Evolutionary conservation across 1,140 invertebrate species (phyloP), one percentile per base, ranked within the genome.

Genomic region (Cyphomyrmex costatus): DNA sequence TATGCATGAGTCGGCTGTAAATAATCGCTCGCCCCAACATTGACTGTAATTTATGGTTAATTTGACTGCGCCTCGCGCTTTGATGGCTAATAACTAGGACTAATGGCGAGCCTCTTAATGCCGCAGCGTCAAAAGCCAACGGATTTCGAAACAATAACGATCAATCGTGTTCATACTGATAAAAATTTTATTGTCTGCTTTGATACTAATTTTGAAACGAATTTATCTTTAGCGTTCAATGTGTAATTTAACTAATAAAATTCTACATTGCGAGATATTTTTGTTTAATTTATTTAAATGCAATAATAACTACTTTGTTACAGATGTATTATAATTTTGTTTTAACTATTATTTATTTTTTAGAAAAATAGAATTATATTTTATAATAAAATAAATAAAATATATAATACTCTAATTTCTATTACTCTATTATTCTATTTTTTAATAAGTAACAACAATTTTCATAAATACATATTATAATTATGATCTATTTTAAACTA

Each of bases 41-140:
- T 73, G 51, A 73, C 79, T 83, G 53, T 83, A 74, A 83, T 83
- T 83, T 83, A 83, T 60, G 68, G 70, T 73, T 71, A 82, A 82
- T 83, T 83, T 83, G 68, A 83, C 68, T 83, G 68, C 79, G 42
- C 53, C 70, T 83, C 56, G 68, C 36, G 53, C 79, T 60, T 56
- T 33, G 68, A 74, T 74, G 53, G 36, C 79, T 83, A 83, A 83
- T 83, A 83, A 83, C 79, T 74, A 56, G 68, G 56, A 82, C 68
- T 83, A 74, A 83, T 83, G 36, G 36, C 68, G 36, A 60, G 53
- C 36, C 56, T 74, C 68, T 74, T 83, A 83, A 83, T 74, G 27
- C 27, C 24, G 16, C 60, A 8, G 46, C 27, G 60, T 65, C 46
- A 27, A 53, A 82, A 82, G 53, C 66, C 56, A n/a, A 10, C 3